Evolutionary conservation across 2,797 vertebrate species (phyloP).

Genomic region (Xyrichtys novacula): DNA sequence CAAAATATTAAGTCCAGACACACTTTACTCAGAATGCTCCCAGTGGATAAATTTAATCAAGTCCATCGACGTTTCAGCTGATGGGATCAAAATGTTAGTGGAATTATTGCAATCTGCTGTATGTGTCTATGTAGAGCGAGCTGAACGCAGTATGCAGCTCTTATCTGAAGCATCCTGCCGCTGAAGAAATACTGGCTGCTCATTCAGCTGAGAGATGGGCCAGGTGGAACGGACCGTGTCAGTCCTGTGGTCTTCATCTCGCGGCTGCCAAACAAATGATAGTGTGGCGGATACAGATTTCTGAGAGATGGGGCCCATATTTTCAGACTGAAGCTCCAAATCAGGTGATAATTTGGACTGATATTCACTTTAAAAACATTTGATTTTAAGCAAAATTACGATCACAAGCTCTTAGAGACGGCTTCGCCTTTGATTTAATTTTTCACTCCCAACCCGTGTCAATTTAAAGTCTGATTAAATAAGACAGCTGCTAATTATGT

Average conservation of each 20-base stretch:
- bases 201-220: slow-evolving; percentile 62
- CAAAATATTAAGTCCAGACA: slow-evolving; percentile 25
- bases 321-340: slow-evolving; percentile 13
- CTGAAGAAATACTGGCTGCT: slow-evolving; percentile 68
- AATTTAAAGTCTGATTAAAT: slow-evolving; percentile 34
- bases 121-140: slow-evolving; percentile 40
- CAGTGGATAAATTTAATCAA: slow-evolving; percentile 50
- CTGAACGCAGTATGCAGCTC: slow-evolving; percentile 59
- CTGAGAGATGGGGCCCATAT: slow-evolving; percentile 14
- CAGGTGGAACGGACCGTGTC: slow-evolving; percentile 61
- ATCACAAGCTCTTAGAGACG: not conserved
- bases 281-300: slow-evolving; percentile 15
- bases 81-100: slow-evolving; percentile 51
- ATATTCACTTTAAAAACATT: slow-evolving; percentile 1
- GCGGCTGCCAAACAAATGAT: slow-evolving; percentile 45
- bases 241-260: slow-evolving; percentile 42
- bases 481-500: slow-evolving; percentile 40
- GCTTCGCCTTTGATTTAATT: slow-evolving; percentile 10
- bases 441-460: slow-evolving; percentile 8
- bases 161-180: slow-evolving; percentile 60
- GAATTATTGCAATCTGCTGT: slow-evolving; percentile 44
- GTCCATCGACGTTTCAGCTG: slow-evolving; percentile 41
- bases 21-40: slow-evolving; percentile 30
- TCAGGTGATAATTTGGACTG: slow-evolving; percentile 4
- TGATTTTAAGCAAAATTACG: slow-evolving; percentile 18